Conservation (phyloP, 2,113 vertebrate genomes). For the Pampusana beccarii region DNA sequence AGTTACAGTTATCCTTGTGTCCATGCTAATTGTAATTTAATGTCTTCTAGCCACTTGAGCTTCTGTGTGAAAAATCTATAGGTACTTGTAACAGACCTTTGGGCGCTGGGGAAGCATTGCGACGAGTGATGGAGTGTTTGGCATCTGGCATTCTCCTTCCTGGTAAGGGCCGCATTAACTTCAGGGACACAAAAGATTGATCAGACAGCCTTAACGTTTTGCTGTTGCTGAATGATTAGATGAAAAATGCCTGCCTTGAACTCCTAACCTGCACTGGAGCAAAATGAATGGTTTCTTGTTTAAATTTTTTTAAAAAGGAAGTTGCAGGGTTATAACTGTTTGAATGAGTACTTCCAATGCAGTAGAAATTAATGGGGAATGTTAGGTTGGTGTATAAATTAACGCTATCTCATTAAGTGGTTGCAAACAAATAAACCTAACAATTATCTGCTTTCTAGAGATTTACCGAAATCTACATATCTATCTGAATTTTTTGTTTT, state of each 20-base stretch:
- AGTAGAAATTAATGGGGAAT: not conserved
- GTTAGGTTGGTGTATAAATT: not conserved
- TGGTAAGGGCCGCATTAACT: constrained; percentile 78
- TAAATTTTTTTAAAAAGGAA: not conserved
- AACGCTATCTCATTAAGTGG: not conserved
- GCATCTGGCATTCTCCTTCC: constrained; percentile 97
- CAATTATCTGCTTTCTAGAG: not conserved
- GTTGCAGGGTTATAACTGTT: not conserved
- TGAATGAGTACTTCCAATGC: not conserved
- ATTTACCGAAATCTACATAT: not conserved
- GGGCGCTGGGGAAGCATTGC: constrained; percentile 95
- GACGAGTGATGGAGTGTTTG: constrained; percentile 97
- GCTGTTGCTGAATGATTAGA: not conserved
- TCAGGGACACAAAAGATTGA: constrained; percentile 23
- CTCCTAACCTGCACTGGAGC: not conserved
- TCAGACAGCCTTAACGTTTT: not conserved
- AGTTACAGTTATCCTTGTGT: constrained; percentile 68
- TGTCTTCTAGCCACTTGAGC: constrained; percentile 93
- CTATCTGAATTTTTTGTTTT: not conserved
- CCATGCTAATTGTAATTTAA: constrained; percentile 75
- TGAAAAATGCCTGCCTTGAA: not conserved
- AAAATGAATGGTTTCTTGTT: not conserved
- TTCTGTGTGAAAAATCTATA: constrained; percentile 99
- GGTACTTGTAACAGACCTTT: constrained; percentile 98
- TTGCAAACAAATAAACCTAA: not conserved